These are phyloP conservation scores for Plagodis dolabraria DNA, from an alignment of 2,888 invertebrate genomes.

Conservation along the genomic window DNA sequence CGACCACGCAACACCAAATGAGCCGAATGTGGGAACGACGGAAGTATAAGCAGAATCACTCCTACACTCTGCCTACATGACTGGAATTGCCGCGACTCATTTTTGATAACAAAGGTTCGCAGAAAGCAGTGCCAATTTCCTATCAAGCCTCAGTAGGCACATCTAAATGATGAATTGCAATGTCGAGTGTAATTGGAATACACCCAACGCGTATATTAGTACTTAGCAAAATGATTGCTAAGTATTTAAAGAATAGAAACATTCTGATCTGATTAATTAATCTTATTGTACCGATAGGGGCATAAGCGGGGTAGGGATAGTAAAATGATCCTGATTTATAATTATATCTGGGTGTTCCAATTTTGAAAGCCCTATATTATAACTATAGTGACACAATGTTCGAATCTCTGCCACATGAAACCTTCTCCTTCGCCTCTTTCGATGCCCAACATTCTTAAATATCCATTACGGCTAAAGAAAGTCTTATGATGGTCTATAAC, in stretches of 20 bases:
- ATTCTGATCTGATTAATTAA: too few species aligned
- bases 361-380: slow-evolving; percentile 18
- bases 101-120: slow-evolving; percentile 41
- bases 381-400: too few species aligned
- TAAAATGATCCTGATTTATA: slow-evolving; percentile 26
- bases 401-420: too few species aligned
- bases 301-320: too few species aligned
- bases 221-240: slow-evolving; percentile 8
- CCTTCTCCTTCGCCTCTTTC: too few species aligned
- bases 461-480: too few species aligned
- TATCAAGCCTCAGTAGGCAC: slow-evolving; percentile 31
- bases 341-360: slow-evolving; percentile 26
- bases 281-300: too few species aligned
- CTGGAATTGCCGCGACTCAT: slow-evolving; percentile 58
- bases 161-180: slow-evolving; percentile 32
- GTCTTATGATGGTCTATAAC: too few species aligned
- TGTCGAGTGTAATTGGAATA: slow-evolving; percentile 23
- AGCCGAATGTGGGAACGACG: slow-evolving; percentile 63
- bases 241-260: too few species aligned
- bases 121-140: slow-evolving; percentile 39
- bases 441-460: too few species aligned
- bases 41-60: slow-evolving; percentile 67
- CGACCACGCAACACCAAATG: slow-evolving; percentile 56
- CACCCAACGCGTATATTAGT: slow-evolving; percentile 33
- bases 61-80: slow-evolving; percentile 47